Conservation (phyloP, 2,888 invertebrate genomes). For the Tenthredo notha region DNA sequence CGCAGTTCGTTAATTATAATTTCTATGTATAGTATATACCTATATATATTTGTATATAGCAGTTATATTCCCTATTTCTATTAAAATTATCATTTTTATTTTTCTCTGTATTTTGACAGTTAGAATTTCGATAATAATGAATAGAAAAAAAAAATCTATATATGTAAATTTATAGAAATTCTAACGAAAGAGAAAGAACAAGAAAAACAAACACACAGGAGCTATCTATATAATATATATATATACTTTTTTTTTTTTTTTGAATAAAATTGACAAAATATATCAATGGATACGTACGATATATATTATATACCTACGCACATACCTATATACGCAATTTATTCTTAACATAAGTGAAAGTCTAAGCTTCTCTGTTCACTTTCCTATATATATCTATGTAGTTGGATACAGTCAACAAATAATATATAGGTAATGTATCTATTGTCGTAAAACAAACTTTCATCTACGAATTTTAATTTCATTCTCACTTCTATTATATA, state of each 20-base stretch:
- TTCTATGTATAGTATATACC: not conserved
- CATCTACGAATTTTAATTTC: not conserved
- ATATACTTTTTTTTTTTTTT: no score
- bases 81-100: no score
- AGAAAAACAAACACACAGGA: no score
- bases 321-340: not conserved
- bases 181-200: no score
- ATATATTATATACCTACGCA: not conserved
- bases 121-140: no score
- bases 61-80: no score
- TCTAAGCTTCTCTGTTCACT: not conserved
- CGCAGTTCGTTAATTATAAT: slow-evolving; percentile 2
- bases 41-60: no score
- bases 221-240: no score
- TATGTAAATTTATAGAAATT: no score
- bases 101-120: no score
- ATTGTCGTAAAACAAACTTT: not conserved
- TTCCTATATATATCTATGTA: not conserved
- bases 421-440: not conserved
- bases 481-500: no score
- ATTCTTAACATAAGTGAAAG: not conserved
- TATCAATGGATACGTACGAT: not conserved
- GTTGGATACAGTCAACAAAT: not conserved
- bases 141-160: no score
- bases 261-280: not conserved